Conservation (phyloP, 2,797 vertebrate species). For the Poeciliopsis paucimaculata region DNA sequence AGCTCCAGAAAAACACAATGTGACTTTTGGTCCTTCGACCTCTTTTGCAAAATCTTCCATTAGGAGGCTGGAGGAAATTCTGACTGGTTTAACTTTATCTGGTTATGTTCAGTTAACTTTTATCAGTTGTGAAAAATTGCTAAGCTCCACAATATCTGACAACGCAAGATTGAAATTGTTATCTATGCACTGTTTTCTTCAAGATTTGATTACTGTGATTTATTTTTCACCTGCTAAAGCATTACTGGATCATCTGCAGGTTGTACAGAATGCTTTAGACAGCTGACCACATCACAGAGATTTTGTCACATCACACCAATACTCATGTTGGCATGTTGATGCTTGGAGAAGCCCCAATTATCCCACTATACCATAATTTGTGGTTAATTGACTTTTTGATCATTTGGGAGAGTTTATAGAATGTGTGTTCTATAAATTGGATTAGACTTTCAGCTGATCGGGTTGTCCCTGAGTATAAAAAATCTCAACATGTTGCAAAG, state of each 20-base stretch:
- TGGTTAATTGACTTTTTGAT: neutral
- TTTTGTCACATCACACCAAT: too few relatives aligned
- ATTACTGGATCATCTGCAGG: too few relatives aligned
- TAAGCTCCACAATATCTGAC: neutral
- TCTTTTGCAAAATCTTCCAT: neutral
- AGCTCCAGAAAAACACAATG: neutral
- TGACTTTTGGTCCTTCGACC: neutral
- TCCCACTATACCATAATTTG: neutral
- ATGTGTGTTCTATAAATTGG: neutral
- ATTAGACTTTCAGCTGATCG: neutral
- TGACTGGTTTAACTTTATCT: neutral
- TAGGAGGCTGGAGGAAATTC: neutral
- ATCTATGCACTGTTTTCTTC: neutral
- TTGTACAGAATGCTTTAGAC: too few relatives aligned
- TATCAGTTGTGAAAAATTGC: neutral
- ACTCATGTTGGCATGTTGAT: neutral
- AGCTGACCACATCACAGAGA: too few relatives aligned
- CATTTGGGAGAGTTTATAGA: neutral
- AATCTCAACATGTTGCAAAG: neutral
- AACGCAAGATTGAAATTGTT: neutral
- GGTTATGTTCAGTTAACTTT: neutral
- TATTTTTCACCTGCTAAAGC: neutral
- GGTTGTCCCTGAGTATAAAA: neutral
- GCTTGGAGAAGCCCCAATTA: neutral
- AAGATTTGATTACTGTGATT: neutral